Evolutionary conservation across 2,888 invertebrate genomes (phyloP).

Genomic region (Idaea straminata): DNA sequence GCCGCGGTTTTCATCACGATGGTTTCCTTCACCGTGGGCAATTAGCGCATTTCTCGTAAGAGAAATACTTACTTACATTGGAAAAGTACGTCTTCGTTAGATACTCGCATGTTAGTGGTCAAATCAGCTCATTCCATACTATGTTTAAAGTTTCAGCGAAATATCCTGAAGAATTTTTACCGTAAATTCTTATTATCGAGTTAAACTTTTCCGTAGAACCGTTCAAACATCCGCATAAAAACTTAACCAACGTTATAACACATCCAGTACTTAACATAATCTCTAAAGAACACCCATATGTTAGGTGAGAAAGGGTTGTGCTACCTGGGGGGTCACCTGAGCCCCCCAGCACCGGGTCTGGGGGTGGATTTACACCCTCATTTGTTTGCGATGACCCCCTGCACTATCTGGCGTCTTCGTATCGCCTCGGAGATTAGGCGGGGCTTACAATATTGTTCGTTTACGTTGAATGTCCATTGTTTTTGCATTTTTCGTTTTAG

Average conservation of each 20-base stretch:
- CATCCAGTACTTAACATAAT: conserved; percentile 31
- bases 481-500: conserved; percentile 4
- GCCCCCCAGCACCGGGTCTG: conserved; percentile 29
- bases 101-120: neutral
- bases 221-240: neutral
- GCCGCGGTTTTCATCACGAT: too few species aligned
- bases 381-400: conserved; percentile 84
- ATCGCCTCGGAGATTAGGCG: conserved; percentile 59
- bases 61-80: neutral
- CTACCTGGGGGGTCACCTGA: conserved; percentile 56
- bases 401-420: conserved; percentile 68
- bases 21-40: too few species aligned
- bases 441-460: conserved; percentile 48
- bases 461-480: conserved; percentile 26
- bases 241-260: conserved; percentile 9
- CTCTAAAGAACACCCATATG: conserved; percentile 55
- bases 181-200: neutral
- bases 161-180: conserved; percentile 1
- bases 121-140: neutral
- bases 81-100: neutral
- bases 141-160: neutral
- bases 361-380: conserved; percentile 83
- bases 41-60: neutral
- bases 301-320: conserved; percentile 77
- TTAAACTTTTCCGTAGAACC: neutral